Percentiles rank a stretch among this genome's conserved stretches.
These are phyloP conservation scores for Picus viridis DNA, from an alignment of 2,797 vertebrate genomes.

Conservation along the genomic window DNA sequence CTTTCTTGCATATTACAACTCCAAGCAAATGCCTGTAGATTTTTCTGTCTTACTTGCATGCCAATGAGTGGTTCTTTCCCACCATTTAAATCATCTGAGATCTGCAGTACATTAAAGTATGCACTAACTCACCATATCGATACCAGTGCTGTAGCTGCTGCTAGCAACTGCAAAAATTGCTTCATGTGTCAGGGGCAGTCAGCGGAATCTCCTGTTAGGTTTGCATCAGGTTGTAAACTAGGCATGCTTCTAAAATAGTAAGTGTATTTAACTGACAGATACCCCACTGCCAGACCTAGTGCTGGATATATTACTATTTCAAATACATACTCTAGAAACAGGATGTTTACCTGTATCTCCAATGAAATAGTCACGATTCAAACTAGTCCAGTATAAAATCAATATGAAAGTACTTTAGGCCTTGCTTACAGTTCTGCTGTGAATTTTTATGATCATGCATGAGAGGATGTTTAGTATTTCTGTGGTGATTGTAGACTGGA, in stretches of 20 bases:
- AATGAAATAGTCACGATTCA: background rate
- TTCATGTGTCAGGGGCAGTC: background rate
- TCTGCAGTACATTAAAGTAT: slow-evolving; percentile 10
- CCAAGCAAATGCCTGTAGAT: slow-evolving; percentile 42
- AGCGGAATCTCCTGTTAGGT: background rate
- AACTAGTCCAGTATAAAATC: background rate
- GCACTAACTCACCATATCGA: background rate
- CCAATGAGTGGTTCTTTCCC: slow-evolving; percentile 42
- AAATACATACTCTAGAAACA: background rate
- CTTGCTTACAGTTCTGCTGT: background rate
- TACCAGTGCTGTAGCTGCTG: background rate
- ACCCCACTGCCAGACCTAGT: background rate
- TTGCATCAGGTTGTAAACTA: background rate
- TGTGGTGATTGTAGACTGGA: background rate
- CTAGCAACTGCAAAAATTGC: background rate
- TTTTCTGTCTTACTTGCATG: background rate
- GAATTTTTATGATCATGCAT: background rate
- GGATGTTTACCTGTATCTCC: background rate
- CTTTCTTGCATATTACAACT: slow-evolving; percentile 21
- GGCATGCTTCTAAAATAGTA: background rate
- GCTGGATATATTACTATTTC: background rate
- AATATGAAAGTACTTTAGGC: background rate
- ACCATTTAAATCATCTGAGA: slow-evolving; percentile 43
- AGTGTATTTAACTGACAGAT: background rate
- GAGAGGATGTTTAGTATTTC: background rate